Base-by-base conservation (phyloP, 2,113 vertebrate species). In the Ramphastos sulfuratus region DNA sequence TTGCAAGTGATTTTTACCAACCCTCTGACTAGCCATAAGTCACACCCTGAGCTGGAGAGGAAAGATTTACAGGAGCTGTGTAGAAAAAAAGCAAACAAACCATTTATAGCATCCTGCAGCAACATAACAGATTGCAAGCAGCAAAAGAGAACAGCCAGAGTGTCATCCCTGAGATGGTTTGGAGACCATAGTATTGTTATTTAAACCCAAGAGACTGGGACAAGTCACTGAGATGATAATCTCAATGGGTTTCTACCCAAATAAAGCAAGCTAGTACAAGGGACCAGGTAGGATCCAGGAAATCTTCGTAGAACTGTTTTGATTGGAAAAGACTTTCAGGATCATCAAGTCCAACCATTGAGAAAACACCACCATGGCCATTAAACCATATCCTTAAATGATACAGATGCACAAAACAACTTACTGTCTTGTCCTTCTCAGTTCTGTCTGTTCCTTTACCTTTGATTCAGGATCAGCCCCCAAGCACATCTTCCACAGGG, bases 1-100 rank as follows among this genome's bases (percentile, higher is more conserved):
- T 87, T 65, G 39, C 85, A 80, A 59, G 31, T 59, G 79, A 82
- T 92, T 93, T 94, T 94, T 73, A 69, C 82, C 78, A 87, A 79
- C 44, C 23, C 70, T 89, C 59, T 48, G 59, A 54, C 0, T 0
- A 78, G 58, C 80, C n/a, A 0, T 92, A 95, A 94, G 21, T 94
- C 88, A 80, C 61, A 87, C 10, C 10, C 30, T 31, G 55, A 90
- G 79, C 88, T 92, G 46, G 10, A 66, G 46, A 87, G 19, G n/a
- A 91, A 54, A 91, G 72, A 96, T 87, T 89, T 95, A 97, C 1
- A 0, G n/a, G 80, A 91, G 25, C 28, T 60, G 28, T 3, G 42
- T 33, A 85, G 16, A 75, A 85, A 82, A 71, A 81, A 84, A 72
- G 25, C 27, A 93, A 92, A 55, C 88, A 88, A 91, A 81, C 64